Evolutionary conservation across 2,888 invertebrate species (phyloP), one percentile per base, ranked within the genome.

Genomic region (Xylota sylvarum): DNA sequence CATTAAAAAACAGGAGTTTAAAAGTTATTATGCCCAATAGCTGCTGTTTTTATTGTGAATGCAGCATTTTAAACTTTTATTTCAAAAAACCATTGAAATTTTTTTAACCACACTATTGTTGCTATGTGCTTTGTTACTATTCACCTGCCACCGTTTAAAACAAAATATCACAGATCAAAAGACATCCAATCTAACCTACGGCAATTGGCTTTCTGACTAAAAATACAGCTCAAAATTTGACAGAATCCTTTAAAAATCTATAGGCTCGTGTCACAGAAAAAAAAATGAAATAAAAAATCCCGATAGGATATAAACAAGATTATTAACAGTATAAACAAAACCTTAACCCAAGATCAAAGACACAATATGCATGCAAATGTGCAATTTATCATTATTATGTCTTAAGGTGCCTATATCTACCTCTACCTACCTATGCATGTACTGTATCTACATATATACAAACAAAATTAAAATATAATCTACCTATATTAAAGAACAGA

Each of bases 291-390:
- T 9, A 46, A 48, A 48, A 43, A 43, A 14, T n/a, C 48, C 48
- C 7, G 23, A 27, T 50, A n/a, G 27, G n/a, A 23, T 27, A 62
- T 43, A 27, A 62, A 30, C 17, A 62, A 43, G 12, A 58, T 19
- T 10, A 32, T 17, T 37, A 50, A 5, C 40, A n/a, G 40, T 17
- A 62, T 62, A 62, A 43, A 62, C 62, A 62, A n/a, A 62, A 46
- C 62, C 62, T 62, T 46, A 62, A 62, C 62, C 27, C 27, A 50
- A 65, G 35, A 65, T 17, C 50, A 52, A 65, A 35, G 23, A 35
- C 4, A 35, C 2, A n/a, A 19, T 30, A 32, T 19, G 7, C 7
- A 32, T 23, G 32, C 9, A 19, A 60, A 62, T 52, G 5, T 27
- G 27, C 52, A 52, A 52, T 52, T 52, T 23, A 48, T 48, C 17